Evolutionary conservation across 2,113 vertebrate genomes (phyloP), one percentile per base, ranked within the genome.

Genomic region (Rhinogobius similis): DNA sequence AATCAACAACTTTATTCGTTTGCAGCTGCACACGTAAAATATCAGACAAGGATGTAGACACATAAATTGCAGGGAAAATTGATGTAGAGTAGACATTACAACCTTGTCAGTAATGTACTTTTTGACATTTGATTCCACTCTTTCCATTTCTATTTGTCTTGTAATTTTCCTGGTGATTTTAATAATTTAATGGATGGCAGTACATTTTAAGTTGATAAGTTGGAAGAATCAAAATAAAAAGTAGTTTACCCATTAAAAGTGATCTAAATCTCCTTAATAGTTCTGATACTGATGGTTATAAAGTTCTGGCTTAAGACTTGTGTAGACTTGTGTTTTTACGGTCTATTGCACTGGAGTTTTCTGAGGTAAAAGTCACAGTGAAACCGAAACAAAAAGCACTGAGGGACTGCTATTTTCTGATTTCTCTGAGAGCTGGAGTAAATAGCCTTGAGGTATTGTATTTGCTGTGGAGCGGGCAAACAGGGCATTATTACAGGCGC

Each of bases 371-470:
- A 10, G 1, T 41, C 7, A 12, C 27, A 70, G 12, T 67, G 62
- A 64, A 72, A 67, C 38, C 63, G 38, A 74, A 73, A 73, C 59
- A 67, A 48, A 71, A 29, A 63, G 52, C 38, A 18, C n/a, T 23
- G 63, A 36, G 70, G 63, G 32, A 56, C 23, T 58, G 26, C 72
- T 81, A 72, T 76, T 64, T 67, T 53, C 21, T 56, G 29, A 48
- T 26, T 79, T 72, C 29, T 61, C 65, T 68, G 64, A 78, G 62
- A 68, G 70, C 61, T 76, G 63, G 71, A 61, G 52, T 68, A 72
- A 84, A 77, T 18, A 79, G 76, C 77, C 76, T 46, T 10, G 27
- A 59, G 70, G 4, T 13, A 21, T 20, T 46, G 3, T 59, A 27
- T 81, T 72, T 79, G 56, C 59, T 32, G 52, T 62, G 14, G 64